Evolutionary conservation across 2,888 invertebrate species (phyloP).

Genomic region (Criorhina ranunculi): DNA sequence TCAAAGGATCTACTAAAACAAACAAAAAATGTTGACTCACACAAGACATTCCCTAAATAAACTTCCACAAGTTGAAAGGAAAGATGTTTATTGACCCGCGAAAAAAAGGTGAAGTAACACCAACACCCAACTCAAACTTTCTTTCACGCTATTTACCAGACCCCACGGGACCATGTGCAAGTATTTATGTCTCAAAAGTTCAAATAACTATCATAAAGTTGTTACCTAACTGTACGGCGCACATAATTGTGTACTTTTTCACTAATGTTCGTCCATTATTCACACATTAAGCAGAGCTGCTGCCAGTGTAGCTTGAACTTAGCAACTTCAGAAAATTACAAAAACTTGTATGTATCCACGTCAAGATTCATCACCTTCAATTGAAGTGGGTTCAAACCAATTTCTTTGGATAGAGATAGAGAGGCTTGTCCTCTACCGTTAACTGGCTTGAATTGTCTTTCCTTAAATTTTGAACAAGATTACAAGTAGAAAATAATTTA

Average conservation of each 20-base stretch:
- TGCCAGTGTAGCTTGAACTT: neutral
- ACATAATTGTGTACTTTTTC: neutral
- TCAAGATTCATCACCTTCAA: conserved; percentile 51
- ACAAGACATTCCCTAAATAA: too few relatives aligned
- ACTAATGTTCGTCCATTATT: neutral
- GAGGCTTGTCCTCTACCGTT: too few relatives aligned
- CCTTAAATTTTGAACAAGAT: neutral
- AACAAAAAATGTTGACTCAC: too few relatives aligned
- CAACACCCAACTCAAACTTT: conserved; percentile 12
- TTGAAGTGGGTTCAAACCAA: conserved; percentile 34
- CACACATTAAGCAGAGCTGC: neutral
- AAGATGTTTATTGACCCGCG: neutral
- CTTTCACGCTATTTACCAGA: conserved; percentile 14
- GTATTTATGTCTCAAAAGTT: neutral
- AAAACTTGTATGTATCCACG: neutral
- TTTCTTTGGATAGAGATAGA: neutral
- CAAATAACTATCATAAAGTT: neutral
- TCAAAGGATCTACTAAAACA: too few relatives aligned
- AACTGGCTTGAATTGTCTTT: conserved; percentile 1
- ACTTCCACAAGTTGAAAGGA: too few relatives aligned
- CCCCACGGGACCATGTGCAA: neutral
- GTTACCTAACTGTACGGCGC: conserved; percentile 10
- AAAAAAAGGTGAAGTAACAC: too few relatives aligned
- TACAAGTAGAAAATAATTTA: neutral
- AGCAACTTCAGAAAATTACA: conserved; percentile 49